Conservation (phyloP, 2,888 invertebrate species). For the Taenaris catops region DNA sequence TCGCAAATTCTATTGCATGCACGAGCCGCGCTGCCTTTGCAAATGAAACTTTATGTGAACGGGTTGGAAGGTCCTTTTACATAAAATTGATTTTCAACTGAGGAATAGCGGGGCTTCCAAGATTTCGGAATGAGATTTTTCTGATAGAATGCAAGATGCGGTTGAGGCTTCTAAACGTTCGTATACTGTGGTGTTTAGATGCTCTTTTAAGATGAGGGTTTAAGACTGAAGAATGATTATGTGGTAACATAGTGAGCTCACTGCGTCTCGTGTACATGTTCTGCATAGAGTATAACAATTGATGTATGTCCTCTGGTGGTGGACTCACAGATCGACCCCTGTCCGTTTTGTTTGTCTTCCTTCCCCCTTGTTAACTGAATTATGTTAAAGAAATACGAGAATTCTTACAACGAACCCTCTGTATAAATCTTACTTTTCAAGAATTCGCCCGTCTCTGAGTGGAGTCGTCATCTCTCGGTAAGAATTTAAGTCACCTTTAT, state of each 20-base stretch:
- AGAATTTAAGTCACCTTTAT: constrained; percentile 26
- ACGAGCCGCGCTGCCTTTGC: constrained; percentile 1
- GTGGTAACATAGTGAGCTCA: too few relatives aligned
- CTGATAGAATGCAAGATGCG: constrained; percentile 16
- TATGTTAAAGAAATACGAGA: constrained; percentile 62
- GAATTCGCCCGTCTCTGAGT: constrained; percentile 28
- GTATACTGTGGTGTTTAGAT: constrained; percentile 3
- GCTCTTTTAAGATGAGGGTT: constrained; percentile 4
- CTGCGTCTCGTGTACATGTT: too few relatives aligned
- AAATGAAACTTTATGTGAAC: constrained; percentile 12
- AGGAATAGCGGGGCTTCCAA: constrained; percentile 10
- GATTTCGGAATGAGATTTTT: constrained; percentile 22
- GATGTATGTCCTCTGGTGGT: too few relatives aligned
- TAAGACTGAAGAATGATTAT: not conserved
- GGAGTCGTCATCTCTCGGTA: constrained; percentile 25
- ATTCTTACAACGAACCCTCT: constrained; percentile 53
- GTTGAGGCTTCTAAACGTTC: constrained; percentile 14
- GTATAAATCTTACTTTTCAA: constrained; percentile 59
- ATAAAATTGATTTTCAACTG: constrained; percentile 14
- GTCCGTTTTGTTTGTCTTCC: constrained; percentile 47
- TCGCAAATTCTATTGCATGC: constrained; percentile 18
- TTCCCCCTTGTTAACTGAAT: constrained; percentile 59
- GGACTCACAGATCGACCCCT: constrained; percentile 54
- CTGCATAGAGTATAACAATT: too few relatives aligned
- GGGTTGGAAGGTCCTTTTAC: constrained; percentile 9